Conservation (phyloP, 2,113 vertebrate species). For the Rhipidura dahli region DNA sequence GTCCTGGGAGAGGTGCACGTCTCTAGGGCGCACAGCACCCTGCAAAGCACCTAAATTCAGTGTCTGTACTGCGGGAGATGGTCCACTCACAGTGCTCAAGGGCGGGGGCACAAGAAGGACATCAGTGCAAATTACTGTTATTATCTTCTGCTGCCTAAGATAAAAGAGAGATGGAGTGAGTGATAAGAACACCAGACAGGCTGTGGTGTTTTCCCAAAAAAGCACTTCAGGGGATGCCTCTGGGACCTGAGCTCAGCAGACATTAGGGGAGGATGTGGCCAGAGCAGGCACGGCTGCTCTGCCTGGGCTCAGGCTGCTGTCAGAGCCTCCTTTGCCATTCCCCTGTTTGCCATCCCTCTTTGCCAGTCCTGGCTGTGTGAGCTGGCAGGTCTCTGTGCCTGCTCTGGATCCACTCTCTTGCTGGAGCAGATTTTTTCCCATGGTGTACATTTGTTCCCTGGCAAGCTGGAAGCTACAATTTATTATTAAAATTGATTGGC, state of each 20-base stretch:
- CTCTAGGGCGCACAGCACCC: neutral
- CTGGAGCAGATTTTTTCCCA: neutral
- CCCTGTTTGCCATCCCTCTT: neutral
- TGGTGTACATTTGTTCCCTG: conserved; percentile 17
- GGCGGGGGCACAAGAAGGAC: neutral
- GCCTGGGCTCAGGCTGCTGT: neutral
- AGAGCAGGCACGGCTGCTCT: neutral
- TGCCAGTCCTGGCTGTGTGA: neutral
- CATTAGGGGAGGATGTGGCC: neutral
- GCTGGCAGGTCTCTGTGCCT: neutral
- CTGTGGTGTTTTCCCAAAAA: neutral
- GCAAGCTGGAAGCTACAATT: conserved; percentile 51
- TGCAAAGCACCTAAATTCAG: neutral
- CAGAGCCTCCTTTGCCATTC: neutral
- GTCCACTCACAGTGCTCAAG: neutral
- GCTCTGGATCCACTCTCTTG: neutral
- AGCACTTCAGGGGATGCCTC: accelerated
- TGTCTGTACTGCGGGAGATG: neutral
- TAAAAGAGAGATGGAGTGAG: neutral
- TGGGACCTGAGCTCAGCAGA: neutral
- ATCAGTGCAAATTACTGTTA: neutral
- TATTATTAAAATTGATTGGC: conserved; percentile 67
- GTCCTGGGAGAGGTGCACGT: accelerated
- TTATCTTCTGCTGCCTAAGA: neutral
- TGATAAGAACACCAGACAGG: neutral